Conservation (phyloP, 2,797 vertebrate species). For the Philypnodon macrostomus region DNA sequence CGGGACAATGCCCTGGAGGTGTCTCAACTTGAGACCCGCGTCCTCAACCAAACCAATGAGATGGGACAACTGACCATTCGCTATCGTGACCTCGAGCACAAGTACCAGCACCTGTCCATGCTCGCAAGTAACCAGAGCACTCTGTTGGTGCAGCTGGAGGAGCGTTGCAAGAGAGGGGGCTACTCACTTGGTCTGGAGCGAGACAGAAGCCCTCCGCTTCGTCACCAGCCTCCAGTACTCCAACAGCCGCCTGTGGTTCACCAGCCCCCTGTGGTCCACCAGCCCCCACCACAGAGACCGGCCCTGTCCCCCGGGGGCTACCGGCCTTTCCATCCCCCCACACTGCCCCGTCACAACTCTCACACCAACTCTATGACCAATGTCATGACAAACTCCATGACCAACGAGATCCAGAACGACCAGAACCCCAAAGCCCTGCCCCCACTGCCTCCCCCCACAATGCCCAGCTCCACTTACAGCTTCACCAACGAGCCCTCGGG, state of each 20-base stretch:
- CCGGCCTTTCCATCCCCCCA: conserved; percentile 80
- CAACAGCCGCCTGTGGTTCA: too few species aligned
- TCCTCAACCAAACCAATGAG: conserved; percentile 91
- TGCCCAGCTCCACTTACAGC: conserved; percentile 82
- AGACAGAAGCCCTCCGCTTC: conserved; percentile 51
- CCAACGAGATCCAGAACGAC: conserved; percentile 91
- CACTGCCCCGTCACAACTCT: conserved; percentile 71
- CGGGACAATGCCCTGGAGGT: conserved; percentile 90
- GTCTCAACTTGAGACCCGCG: conserved; percentile 88
- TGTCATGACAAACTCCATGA: conserved; percentile 80
- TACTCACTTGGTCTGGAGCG: conserved; percentile 1
- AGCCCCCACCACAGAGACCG: conserved; percentile 59
- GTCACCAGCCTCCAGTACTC: conserved; percentile 40
- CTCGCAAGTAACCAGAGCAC: conserved; percentile 56
- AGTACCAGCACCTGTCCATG: conserved; percentile 87
- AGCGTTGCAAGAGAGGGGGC: conserved; percentile 77
- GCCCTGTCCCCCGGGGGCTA: conserved; percentile 65
- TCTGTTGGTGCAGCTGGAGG: conserved; percentile 84
- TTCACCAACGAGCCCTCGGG: conserved; percentile 88
- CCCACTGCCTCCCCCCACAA: conserved; percentile 80
- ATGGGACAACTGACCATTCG: conserved; percentile 86
- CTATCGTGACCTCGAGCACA: conserved; percentile 90
- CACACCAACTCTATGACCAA: conserved; percentile 88
- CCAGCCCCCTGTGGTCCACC: conserved; percentile 24
- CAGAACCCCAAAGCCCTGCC: conserved; percentile 80